These are phyloP conservation scores for Helogale parvula DNA, from an alignment of 2,113 vertebrate species.

Conservation along the genomic window DNA sequence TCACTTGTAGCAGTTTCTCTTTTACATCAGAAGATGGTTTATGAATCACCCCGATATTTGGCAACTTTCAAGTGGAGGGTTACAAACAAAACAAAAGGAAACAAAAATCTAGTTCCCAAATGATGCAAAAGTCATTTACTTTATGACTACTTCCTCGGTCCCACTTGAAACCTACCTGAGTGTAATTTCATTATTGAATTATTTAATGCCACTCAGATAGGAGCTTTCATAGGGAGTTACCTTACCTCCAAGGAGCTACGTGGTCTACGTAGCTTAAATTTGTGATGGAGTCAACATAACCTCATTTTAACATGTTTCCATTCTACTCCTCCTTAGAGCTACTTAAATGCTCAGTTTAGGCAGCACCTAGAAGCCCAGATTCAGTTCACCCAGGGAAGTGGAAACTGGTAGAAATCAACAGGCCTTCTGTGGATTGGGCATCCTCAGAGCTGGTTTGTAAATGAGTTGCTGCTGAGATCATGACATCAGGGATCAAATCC, in stretches of 20 bases:
- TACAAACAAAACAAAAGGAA: neutral
- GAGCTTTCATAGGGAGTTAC: neutral
- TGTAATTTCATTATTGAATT: neutral
- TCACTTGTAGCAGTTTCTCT: neutral
- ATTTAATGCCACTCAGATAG: neutral
- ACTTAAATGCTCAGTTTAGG: neutral
- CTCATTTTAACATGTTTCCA: neutral
- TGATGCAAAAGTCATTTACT: neutral
- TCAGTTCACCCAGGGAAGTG: neutral
- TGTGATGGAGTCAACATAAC: neutral
- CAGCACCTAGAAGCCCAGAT: neutral
- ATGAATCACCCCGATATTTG: neutral
- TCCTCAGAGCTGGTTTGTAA: neutral
- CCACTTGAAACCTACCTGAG: conserved; percentile 29
- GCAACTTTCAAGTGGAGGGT: neutral
- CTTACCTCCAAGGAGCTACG: neutral
- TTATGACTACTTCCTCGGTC: neutral
- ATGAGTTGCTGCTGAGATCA: neutral
- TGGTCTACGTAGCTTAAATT: neutral
- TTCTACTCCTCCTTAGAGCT: neutral
- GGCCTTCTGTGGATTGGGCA: neutral
- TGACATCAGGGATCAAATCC: neutral
- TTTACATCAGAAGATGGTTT: neutral
- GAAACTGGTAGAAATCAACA: neutral
- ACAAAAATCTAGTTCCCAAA: neutral